Evolutionary conservation across 2,888 invertebrate genomes (phyloP).

Genomic region (Pyrgus malvae): DNA sequence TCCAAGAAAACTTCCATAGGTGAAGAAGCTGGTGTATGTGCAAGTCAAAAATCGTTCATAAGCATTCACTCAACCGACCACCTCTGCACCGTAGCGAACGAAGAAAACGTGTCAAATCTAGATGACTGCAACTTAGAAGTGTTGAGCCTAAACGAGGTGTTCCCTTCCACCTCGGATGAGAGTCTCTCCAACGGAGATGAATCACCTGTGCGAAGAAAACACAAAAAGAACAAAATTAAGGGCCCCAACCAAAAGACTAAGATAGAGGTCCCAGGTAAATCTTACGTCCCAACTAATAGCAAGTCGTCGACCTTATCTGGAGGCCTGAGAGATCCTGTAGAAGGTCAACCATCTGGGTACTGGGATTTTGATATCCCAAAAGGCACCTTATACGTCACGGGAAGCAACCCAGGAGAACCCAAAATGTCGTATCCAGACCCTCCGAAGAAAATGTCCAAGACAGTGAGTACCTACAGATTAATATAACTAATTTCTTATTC

Average conservation of each 20-base stretch:
- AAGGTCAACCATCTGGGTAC: constrained; percentile 57
- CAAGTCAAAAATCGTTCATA: constrained; percentile 71
- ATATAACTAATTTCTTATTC: too few relatives aligned
- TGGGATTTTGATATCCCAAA: constrained; percentile 73
- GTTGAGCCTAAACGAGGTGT: constrained; percentile 69
- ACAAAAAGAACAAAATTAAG: constrained; percentile 45
- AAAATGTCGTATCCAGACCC: constrained; percentile 72
- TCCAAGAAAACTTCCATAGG: constrained; percentile 63
- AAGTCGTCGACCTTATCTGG: constrained; percentile 65
- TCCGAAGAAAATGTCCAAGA: constrained; percentile 74
- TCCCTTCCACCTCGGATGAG: constrained; percentile 75
- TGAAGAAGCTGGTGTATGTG: constrained; percentile 49
- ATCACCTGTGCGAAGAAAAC: constrained; percentile 50
- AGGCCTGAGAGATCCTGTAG: constrained; percentile 52
- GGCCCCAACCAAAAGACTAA: constrained; percentile 42
- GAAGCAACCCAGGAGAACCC: constrained; percentile 75
- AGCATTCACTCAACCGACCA: constrained; percentile 77
- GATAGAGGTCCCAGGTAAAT: constrained; percentile 48
- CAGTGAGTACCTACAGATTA: constrained; percentile 51
- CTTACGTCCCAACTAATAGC: constrained; percentile 68
- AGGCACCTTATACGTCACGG: constrained; percentile 70
- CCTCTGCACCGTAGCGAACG: constrained; percentile 62
- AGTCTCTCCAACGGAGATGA: constrained; percentile 71
- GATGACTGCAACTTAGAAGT: constrained; percentile 74
- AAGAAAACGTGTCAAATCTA: constrained; percentile 49